Evolutionary conservation across 2,113 vertebrate species (phyloP).

Genomic region (Trematocara unimaculatum): DNA sequence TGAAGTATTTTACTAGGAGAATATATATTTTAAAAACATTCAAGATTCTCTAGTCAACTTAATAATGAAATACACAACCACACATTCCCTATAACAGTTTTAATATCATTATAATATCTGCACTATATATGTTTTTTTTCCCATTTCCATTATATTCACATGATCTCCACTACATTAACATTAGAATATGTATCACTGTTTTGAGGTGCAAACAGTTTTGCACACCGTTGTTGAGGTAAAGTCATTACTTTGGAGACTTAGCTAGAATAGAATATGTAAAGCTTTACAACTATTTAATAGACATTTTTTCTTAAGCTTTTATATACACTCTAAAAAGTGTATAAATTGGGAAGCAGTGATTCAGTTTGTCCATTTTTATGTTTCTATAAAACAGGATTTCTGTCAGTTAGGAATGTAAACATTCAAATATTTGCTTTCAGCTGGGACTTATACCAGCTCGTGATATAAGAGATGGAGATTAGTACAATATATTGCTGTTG

Average conservation of each 20-base stretch:
- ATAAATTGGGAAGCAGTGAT: not conserved
- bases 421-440: not conserved
- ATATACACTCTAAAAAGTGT: not conserved
- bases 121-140: not conserved
- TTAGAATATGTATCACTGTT: not conserved
- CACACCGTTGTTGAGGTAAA: slow-evolving; percentile 11
- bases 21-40: slow-evolving; percentile 4
- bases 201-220: slow-evolving; percentile 32
- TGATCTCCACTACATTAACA: not conserved
- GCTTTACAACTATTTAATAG: not conserved
- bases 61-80: not conserved
- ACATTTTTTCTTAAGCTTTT: not conserved
- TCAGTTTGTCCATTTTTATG: not conserved
- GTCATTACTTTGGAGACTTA: slow-evolving; percentile 13
- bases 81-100: not conserved
- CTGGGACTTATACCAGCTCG: not conserved
- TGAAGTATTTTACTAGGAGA: not conserved
- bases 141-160: not conserved
- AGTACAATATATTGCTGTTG: not conserved
- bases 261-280: not conserved
- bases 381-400: not conserved
- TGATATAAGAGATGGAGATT: not conserved
- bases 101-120: not conserved
- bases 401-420: not conserved
- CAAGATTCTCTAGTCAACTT: slow-evolving; percentile 13